These are phyloP conservation scores for Megalops cyprinoides DNA, from an alignment of 2,797 vertebrate species.

Conservation along the genomic window DNA sequence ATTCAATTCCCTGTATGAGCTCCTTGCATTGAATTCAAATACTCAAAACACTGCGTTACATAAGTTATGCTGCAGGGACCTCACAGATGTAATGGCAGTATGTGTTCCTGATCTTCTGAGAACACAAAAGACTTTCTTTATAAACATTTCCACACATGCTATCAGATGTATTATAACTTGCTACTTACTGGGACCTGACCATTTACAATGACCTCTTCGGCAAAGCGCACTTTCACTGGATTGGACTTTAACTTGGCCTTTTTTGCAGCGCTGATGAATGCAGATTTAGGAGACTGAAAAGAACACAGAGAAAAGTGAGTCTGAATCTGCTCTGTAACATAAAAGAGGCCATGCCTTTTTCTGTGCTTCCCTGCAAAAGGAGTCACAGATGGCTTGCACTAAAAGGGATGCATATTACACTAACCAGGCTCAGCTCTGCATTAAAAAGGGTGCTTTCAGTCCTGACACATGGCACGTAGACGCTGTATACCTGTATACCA, in stretches of 20 bases:
- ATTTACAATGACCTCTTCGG: conserved; percentile 97
- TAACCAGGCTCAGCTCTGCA: conserved; percentile 35
- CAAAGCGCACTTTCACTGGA: conserved; percentile 97
- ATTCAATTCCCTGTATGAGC: background rate
- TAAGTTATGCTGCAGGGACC: no score
- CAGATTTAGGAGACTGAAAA: conserved; percentile 95
- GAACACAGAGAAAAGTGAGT: conserved; percentile 45
- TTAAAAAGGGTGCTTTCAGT: background rate
- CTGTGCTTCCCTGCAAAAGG: no score
- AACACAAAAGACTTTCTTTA: background rate
- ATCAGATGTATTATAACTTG: background rate
- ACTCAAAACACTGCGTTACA: no score
- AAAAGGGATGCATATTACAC: background rate
- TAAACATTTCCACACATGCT: conserved; percentile 25
- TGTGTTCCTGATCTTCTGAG: background rate
- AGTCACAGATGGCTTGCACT: conserved; percentile 5
- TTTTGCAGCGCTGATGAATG: conserved; percentile 99
- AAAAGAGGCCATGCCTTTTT: background rate
- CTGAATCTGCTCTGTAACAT: background rate
- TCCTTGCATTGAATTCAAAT: background rate
- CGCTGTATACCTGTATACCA: background rate
- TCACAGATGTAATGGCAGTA: background rate
- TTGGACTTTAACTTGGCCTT: conserved; percentile 99
- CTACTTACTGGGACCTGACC: conserved; percentile 95
- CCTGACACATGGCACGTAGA: background rate